These are phyloP conservation scores for Drosophila neoperkinsi DNA, from an alignment of 2,888 invertebrate species.

Conservation along the genomic window DNA sequence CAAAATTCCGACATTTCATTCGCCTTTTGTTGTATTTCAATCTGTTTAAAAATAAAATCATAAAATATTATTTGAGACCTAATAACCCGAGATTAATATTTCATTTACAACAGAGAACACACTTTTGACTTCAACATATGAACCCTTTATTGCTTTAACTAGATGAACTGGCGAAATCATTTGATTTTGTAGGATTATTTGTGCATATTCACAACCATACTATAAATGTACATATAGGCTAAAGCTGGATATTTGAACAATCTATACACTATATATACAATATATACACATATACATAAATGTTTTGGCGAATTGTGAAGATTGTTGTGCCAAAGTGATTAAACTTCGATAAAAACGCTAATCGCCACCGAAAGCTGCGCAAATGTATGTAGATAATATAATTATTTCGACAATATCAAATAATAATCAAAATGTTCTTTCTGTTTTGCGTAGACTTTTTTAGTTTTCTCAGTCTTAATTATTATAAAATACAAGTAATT, in stretches of 20 bases:
- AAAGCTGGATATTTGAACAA: not conserved
- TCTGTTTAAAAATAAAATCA: not conserved
- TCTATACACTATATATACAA: too few relatives aligned
- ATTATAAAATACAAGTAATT: not conserved
- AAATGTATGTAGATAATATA: not conserved
- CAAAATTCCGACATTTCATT: not conserved
- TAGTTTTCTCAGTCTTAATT: too few relatives aligned
- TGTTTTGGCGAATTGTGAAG: not conserved
- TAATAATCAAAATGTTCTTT: not conserved
- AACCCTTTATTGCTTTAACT: not conserved
- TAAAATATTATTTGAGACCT: not conserved
- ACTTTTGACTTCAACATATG: too few relatives aligned
- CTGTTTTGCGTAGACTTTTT: too few relatives aligned
- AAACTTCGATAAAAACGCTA: not conserved
- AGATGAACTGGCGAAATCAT: not conserved
- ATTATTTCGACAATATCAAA: not conserved
- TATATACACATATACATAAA: too few relatives aligned
- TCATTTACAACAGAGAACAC: not conserved
- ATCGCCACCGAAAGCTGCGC: not conserved
- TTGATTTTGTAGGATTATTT: not conserved
- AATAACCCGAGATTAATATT: not conserved
- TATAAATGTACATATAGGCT: not conserved
- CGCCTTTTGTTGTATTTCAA: not conserved
- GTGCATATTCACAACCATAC: not conserved
- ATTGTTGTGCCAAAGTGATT: not conserved